Evolutionary conservation across 1,140 invertebrate species (phyloP).

Genomic region (Leptopilina clavipes): DNA sequence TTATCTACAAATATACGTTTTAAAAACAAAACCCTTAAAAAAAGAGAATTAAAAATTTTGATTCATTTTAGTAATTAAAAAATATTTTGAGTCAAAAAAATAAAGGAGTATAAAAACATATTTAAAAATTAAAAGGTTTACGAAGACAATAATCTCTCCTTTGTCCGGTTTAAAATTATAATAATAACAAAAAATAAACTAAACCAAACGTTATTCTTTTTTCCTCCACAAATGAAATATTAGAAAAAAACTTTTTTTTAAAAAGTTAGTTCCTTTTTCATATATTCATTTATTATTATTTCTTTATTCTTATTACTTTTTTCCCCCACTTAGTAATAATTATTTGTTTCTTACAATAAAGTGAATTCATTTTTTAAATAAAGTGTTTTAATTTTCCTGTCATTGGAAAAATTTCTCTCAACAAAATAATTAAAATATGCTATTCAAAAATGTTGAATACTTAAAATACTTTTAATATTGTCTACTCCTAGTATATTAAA

Average conservation of each 20-base stretch:
- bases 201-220: background rate
- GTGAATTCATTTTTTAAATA: no score
- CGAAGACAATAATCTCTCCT: constrained; percentile 11
- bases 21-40: background rate
- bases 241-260: background rate
- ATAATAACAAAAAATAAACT: background rate
- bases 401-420: no score
- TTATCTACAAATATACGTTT: background rate
- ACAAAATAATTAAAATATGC: no score
- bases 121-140: background rate
- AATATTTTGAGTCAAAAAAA: background rate
- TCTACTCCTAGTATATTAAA: no score
- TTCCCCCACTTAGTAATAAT: no score
- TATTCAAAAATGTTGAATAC: no score
- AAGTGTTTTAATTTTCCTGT: no score
- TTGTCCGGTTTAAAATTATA: constrained; percentile 3
- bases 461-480: no score
- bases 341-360: no score
- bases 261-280: no score
- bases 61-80: background rate
- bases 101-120: background rate
- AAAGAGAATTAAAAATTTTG: background rate
- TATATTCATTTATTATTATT: no score
- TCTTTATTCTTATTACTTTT: no score
- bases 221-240: background rate